Conservation (phyloP, 1,140 invertebrate genomes). For the Nasonia longicornis region DNA sequence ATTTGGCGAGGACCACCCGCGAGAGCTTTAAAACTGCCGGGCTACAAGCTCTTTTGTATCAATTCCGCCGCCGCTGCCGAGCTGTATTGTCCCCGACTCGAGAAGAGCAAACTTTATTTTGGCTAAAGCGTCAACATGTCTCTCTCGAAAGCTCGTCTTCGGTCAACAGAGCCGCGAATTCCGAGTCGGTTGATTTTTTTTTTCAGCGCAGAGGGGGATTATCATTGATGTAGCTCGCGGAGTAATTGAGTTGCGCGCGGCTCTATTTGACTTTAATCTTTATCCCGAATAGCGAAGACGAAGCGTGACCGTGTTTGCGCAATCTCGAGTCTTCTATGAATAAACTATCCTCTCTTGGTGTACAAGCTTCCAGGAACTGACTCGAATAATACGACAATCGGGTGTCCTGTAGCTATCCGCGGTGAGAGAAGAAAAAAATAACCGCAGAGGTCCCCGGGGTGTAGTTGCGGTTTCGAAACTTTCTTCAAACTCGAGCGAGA, state of each 20-base stretch:
- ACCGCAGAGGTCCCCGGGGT: conserved; percentile 38
- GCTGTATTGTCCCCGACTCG: background rate
- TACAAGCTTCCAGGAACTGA: background rate
- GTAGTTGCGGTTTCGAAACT: conserved; percentile 41
- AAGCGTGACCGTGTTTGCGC: too few relatives aligned
- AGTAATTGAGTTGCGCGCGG: conserved; percentile 24
- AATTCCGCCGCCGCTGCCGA: conserved; percentile 43
- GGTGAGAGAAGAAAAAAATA: background rate
- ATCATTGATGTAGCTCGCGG: background rate
- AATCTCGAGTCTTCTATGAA: conserved; percentile 4
- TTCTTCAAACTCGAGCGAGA: conserved; percentile 39
- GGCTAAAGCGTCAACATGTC: conserved; percentile 43
- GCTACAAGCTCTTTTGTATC: conserved; percentile 48
- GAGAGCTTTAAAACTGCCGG: conserved; percentile 54
- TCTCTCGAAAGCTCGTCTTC: conserved; percentile 12
- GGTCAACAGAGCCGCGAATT: conserved; percentile 32
- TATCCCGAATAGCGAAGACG: background rate
- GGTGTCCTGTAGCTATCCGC: background rate
- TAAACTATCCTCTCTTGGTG: background rate
- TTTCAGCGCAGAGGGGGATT: background rate
- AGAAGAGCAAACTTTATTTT: conserved; percentile 38
- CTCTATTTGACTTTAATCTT: background rate
- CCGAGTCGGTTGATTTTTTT: background rate
- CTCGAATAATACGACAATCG: conserved; percentile 32
- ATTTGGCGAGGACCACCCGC: conserved; percentile 61